Conservation (phyloP, 2,797 vertebrate genomes). For the Miichthys miiuy region DNA sequence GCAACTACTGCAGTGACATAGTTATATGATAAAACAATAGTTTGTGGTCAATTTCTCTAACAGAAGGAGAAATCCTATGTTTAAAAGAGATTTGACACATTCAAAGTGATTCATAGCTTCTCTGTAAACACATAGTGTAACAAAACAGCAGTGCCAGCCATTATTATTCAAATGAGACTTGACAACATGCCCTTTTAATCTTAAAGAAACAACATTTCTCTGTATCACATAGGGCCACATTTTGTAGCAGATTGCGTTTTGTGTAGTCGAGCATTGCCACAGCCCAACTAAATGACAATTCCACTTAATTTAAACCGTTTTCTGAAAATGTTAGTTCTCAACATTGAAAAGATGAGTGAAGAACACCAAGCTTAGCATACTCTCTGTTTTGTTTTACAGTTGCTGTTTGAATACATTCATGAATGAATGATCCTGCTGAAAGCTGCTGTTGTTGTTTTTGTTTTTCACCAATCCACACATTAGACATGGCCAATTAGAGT, state of each 20-base stretch:
- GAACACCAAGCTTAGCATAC: background rate
- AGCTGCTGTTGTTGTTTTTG: constrained; percentile 13
- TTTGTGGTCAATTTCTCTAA: background rate
- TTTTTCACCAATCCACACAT: constrained; percentile 33
- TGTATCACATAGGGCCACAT: constrained; percentile 36
- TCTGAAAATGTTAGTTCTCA: background rate
- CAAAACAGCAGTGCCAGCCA: constrained; percentile 18
- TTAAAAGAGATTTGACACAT: constrained; percentile 11
- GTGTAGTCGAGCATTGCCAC: background rate
- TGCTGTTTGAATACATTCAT: constrained; percentile 15
- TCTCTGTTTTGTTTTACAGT: constrained; percentile 5
- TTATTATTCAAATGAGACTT: constrained; percentile 44
- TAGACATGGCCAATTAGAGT: constrained; percentile 20
- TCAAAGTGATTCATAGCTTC: constrained; percentile 9
- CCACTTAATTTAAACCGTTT: background rate
- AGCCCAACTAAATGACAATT: background rate
- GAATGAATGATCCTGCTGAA: constrained; percentile 22
- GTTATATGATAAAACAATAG: background rate
- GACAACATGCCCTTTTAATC: constrained; percentile 62
- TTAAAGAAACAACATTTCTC: constrained; percentile 27
- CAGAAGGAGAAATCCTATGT: background rate
- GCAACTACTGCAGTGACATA: constrained; percentile 3
- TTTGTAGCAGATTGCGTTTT: constrained; percentile 2
- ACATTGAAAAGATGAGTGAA: background rate
- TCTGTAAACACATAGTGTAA: constrained; percentile 32